phyloP scores from a whole-genome alignment of 2,888 invertebrate species.

The Scaptomyza reducta region DNA sequence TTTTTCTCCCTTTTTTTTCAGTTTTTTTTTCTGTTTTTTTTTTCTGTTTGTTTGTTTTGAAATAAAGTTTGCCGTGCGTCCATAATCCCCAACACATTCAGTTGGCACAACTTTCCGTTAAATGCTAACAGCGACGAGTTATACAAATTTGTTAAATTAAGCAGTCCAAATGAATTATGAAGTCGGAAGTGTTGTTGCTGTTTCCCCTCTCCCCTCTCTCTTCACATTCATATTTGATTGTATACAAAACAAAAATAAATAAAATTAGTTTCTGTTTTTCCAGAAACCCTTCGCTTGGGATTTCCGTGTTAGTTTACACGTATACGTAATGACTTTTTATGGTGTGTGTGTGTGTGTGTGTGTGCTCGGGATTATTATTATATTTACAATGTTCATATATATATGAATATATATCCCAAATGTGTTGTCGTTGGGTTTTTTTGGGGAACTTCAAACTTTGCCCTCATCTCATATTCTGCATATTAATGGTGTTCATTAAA shows the following conservation, averaged over 20 bases:
- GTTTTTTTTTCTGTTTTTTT: too few species aligned
- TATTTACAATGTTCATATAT: constrained; percentile 73
- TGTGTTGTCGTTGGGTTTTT: constrained; percentile 56
- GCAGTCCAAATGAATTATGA: constrained; percentile 45
- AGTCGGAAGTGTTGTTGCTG: constrained; percentile 17
- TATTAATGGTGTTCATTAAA: constrained; percentile 80
- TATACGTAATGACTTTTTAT: constrained; percentile 31
- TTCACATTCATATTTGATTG: too few species aligned
- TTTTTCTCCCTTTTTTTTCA: too few species aligned
- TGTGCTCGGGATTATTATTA: constrained; percentile 59
- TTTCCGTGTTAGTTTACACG: constrained; percentile 15
- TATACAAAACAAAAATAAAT: too few species aligned
- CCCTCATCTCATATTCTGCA: constrained; percentile 56
- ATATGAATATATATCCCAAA: constrained; percentile 50
- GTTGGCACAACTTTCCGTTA: constrained; percentile 10
- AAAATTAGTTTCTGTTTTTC: constrained; percentile 67
- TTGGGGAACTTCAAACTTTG: constrained; percentile 26
- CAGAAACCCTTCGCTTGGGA: constrained; percentile 24
- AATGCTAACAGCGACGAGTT: constrained; percentile 8
- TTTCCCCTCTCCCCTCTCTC: too few species aligned
- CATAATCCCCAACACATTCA: constrained; percentile 14
- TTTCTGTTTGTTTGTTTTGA: too few species aligned
- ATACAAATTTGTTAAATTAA: constrained; percentile 50
- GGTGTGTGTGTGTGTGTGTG: constrained; percentile 17
- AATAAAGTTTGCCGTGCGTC: too few species aligned